Evolutionary conservation across 2,113 vertebrate genomes (phyloP).

Genomic region (Pandion haliaetus): DNA sequence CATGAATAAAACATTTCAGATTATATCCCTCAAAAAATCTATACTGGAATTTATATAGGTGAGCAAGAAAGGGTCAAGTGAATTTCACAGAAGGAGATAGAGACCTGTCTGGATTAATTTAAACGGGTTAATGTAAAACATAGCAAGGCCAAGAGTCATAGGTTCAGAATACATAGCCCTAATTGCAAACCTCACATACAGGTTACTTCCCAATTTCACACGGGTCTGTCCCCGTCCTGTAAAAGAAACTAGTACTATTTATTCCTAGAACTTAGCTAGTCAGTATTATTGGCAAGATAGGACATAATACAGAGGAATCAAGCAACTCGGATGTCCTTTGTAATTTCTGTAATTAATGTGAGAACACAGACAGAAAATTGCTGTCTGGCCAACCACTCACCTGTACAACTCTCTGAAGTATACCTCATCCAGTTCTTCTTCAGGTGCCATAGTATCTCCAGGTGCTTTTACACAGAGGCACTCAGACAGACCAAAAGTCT

Average conservation of each 20-base stretch:
- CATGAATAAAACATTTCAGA: slow-evolving; percentile 62
- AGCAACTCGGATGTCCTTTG: not conserved
- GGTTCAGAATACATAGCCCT: not conserved
- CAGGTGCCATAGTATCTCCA: not conserved
- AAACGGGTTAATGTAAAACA: not conserved
- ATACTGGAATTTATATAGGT: slow-evolving; percentile 41
- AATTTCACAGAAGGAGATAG: not conserved
- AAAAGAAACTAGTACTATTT: not conserved
- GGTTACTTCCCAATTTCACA: not conserved
- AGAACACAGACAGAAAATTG: not conserved
- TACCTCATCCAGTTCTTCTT: not conserved
- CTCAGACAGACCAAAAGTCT: not conserved
- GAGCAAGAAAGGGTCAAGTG: slow-evolving; percentile 20
- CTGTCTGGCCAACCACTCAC: not conserved
- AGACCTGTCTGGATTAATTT: not conserved
- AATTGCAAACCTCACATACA: not conserved
- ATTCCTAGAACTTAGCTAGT: not conserved
- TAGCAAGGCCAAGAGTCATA: not conserved
- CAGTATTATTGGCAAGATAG: not conserved
- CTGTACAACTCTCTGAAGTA: not conserved
- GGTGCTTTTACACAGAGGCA: not conserved
- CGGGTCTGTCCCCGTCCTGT: not conserved
- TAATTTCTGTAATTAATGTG: not conserved
- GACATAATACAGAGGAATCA: not conserved
- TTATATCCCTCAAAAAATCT: slow-evolving; percentile 48